Evolutionary conservation across 2,888 invertebrate genomes (phyloP).

Genomic region (Tipula helvola): DNA sequence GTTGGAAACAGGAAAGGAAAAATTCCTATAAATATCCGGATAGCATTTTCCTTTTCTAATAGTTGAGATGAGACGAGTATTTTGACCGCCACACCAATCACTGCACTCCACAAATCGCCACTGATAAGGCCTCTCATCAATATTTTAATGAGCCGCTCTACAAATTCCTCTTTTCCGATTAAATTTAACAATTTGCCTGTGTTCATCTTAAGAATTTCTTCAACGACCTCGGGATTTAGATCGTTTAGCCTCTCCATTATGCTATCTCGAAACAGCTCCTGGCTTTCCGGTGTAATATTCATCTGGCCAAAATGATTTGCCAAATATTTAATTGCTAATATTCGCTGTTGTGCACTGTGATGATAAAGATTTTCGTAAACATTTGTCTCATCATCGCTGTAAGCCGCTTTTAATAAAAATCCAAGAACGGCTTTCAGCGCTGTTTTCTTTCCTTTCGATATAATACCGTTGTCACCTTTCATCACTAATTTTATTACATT

Average conservation of each 20-base stretch:
- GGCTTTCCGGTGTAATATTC: conserved; percentile 36
- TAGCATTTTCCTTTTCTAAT: conserved; percentile 39
- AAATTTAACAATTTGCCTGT: conserved; percentile 33
- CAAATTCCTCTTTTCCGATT: conserved; percentile 36
- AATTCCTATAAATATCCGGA: conserved; percentile 41
- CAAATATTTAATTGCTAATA: conserved; percentile 52
- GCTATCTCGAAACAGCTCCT: conserved; percentile 49
- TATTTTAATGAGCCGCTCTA: conserved; percentile 39
- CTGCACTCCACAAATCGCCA: conserved; percentile 31
- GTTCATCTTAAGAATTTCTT: conserved; percentile 39
- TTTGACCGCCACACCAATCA: conserved; percentile 34
- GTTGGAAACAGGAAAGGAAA: conserved; percentile 50
- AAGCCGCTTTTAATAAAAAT: conserved; percentile 43
- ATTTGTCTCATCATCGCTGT: conserved; percentile 39
- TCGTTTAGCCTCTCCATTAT: conserved; percentile 54
- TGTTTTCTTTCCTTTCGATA: conserved; percentile 27
- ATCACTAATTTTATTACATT: conserved; percentile 47
- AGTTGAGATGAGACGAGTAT: conserved; percentile 38
- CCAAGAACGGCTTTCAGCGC: conserved; percentile 35
- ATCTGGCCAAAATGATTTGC: conserved; percentile 40
- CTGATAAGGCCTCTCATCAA: conserved; percentile 35
- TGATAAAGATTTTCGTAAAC: conserved; percentile 64
- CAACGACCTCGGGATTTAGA: conserved; percentile 49
- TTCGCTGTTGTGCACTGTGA: conserved; percentile 48
- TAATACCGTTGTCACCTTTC: conserved; percentile 28